Evolutionary conservation across 2,888 invertebrate species (phyloP).

Genomic region (Margaritifera margaritifera): DNA sequence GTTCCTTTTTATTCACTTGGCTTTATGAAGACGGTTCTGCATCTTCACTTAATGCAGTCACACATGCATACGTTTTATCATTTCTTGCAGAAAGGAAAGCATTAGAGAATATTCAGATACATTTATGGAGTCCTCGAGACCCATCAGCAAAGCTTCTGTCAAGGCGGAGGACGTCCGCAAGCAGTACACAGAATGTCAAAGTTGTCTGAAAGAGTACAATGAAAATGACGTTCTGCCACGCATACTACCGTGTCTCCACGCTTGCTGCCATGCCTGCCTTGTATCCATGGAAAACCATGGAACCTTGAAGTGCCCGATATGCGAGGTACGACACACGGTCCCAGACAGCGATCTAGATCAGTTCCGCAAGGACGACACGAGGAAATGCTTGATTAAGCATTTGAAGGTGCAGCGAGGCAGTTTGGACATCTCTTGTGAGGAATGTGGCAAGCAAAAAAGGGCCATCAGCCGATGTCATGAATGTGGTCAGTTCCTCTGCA

Average conservation of each 20-base stretch:
- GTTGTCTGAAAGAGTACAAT: constrained; percentile 44
- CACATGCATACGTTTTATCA: no score
- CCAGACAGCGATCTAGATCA: constrained; percentile 32
- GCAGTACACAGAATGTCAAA: constrained; percentile 36
- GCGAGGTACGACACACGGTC: constrained; percentile 37
- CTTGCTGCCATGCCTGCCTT: constrained; percentile 43
- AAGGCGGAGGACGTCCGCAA: constrained; percentile 28
- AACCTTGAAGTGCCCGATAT: constrained; percentile 38
- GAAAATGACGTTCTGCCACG: constrained; percentile 39
- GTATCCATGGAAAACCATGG: constrained; percentile 38
- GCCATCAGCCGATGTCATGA: constrained; percentile 42
- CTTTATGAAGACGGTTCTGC: no score
- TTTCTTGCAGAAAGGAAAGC: no score
- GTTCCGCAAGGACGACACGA: constrained; percentile 39
- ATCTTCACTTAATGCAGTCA: no score
- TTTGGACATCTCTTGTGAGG: constrained; percentile 41
- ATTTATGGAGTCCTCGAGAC: constrained; percentile 11
- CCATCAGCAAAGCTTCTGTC: constrained; percentile 20
- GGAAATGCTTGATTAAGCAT: constrained; percentile 27
- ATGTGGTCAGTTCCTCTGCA: constrained; percentile 45
- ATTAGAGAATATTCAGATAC: no score
- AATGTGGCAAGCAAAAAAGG: constrained; percentile 35
- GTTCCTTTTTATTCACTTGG: no score
- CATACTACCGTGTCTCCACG: constrained; percentile 46
- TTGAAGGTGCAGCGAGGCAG: constrained; percentile 32